These are phyloP conservation scores for Drosophila kikkawai DNA, from an alignment of 1,140 invertebrate species.

Conservation along the genomic window DNA sequence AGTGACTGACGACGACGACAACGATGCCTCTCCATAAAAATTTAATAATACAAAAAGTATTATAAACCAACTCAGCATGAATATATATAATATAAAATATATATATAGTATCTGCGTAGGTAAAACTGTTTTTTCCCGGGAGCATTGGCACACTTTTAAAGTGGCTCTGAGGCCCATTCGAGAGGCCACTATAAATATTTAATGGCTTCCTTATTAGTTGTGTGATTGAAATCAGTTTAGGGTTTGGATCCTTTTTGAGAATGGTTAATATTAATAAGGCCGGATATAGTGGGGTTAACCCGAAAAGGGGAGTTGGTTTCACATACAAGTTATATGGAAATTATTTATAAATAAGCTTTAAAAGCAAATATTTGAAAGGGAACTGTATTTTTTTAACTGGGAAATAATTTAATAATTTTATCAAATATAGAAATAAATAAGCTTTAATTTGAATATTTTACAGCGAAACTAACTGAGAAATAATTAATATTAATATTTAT, in stretches of 20 bases:
- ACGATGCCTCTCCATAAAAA: conserved; percentile 35
- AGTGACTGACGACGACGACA: conserved; percentile 38
- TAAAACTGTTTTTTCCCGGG: not conserved
- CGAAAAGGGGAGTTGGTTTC: not conserved
- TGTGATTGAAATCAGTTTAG: conserved; percentile 8
- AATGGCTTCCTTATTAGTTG: conserved; percentile 30
- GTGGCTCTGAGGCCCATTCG: not conserved
- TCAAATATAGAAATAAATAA: no score
- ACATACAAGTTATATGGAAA: not conserved
- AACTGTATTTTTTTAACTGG: not conserved
- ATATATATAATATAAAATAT: not conserved
- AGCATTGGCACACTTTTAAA: conserved; percentile 14
- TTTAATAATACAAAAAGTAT: conserved; percentile 38
- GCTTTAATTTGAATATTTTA: not conserved
- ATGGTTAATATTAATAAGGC: conserved; percentile 7
- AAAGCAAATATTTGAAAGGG: not conserved
- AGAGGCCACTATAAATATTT: conserved; percentile 18
- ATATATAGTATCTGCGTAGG: not conserved
- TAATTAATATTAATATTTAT: no score
- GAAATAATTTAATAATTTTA: no score
- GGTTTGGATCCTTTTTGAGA: no score
- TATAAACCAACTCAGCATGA: not conserved
- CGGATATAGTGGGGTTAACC: not conserved
- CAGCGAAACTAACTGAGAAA: not conserved
- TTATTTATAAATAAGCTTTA: not conserved